Base-by-base conservation (phyloP, 2,888 invertebrate genomes). In the Diloba caeruleocephala region DNA sequence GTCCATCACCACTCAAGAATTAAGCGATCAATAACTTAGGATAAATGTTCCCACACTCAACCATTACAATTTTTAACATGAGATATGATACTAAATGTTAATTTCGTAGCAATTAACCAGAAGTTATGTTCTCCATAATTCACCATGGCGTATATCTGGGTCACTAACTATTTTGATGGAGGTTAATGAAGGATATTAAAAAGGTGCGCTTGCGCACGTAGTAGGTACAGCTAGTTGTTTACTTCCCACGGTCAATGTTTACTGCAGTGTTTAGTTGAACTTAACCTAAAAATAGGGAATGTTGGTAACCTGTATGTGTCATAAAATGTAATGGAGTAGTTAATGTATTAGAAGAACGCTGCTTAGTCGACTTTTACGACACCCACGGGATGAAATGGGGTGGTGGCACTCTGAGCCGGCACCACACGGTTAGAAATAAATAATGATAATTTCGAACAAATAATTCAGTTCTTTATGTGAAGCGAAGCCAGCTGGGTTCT, bases 111-210 rank as follows among this genome's bases (percentile, higher is more conserved):
- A 10, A 69, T 71, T 59, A 69, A 59, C 42, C 6, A 13, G 28
- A 21, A 43, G 37, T 67, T 54, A 71, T 41, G 23, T 43, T 37
- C 4, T 8, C 25, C 53, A 63, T 71, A 71, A 71, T 19, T 66
- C 66, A 43, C 28, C 28, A 15, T 45, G 15, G 6, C 36, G 13
- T n/a, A 6, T 17, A 57, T 51, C 59, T 50, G 17, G 48, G 54
- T 23, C 31, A 48, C 42, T 38, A 69, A 48, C 42, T 38, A 69
- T 63, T 54, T 55, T 29, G 9, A 29, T 49, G 10, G 34, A 65
- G 74, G 71, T 67, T 72, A 73, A 72, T 70, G 71, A 67, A 64
- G 61, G 57, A 73, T 32, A 72, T 54, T 56, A 66, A 70, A 63
- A 59, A 59, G 57, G 54, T 50, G 58, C 37, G 44, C 29, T 7